Percentiles rank a stretch among this genome's conserved stretches.
Evolutionary conservation across 2,888 invertebrate species (phyloP).

Genomic region (Calliopum simillimum): DNA sequence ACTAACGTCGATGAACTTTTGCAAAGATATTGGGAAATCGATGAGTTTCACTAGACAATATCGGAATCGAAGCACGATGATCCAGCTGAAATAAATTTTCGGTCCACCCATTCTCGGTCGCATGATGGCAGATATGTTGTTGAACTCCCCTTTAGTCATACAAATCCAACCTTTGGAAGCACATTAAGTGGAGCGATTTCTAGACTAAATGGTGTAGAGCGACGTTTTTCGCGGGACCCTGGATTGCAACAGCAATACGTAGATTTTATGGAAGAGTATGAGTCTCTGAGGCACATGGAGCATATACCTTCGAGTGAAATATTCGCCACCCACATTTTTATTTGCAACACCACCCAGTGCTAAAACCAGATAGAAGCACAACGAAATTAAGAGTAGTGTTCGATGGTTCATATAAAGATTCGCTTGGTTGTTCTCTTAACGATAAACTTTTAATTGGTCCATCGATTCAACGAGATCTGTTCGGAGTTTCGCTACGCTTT

Average conservation of each 20-base stretch:
- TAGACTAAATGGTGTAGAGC: slow-evolving; percentile 34
- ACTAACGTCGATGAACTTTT: slow-evolving; percentile 9
- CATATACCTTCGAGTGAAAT: slow-evolving; percentile 18
- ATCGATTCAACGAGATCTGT: slow-evolving; percentile 36
- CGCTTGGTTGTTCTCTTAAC: slow-evolving; percentile 31
- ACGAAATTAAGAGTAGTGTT: slow-evolving; percentile 38
- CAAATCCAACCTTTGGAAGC: slow-evolving; percentile 29
- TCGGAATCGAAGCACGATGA: slow-evolving; percentile 18
- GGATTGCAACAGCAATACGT: slow-evolving; percentile 20
- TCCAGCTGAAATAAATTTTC: slow-evolving; percentile 32
- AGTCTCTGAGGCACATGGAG: slow-evolving; percentile 36
- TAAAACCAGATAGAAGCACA: slow-evolving; percentile 38
- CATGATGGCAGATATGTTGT: slow-evolving; percentile 38
- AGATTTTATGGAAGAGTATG: slow-evolving; percentile 37
- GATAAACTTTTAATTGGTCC: slow-evolving; percentile 34
- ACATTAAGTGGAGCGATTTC: slow-evolving; percentile 28
- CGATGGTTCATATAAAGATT: slow-evolving; percentile 37
- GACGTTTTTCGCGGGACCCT: slow-evolving; percentile 24
- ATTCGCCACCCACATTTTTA: slow-evolving; percentile 32
- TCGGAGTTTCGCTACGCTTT: slow-evolving; percentile 42
- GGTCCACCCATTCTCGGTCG: slow-evolving; percentile 26
- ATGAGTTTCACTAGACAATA: background rate
- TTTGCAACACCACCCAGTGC: slow-evolving; percentile 41
- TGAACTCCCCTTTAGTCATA: slow-evolving; percentile 30
- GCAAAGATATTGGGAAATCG: slow-evolving; percentile 5